A percentile compares a stretch with the other conserved stretches of the same genome.
These are phyloP conservation scores for Thermophis baileyi DNA, from an alignment of 2,113 vertebrate species.

Conservation along the genomic window DNA sequence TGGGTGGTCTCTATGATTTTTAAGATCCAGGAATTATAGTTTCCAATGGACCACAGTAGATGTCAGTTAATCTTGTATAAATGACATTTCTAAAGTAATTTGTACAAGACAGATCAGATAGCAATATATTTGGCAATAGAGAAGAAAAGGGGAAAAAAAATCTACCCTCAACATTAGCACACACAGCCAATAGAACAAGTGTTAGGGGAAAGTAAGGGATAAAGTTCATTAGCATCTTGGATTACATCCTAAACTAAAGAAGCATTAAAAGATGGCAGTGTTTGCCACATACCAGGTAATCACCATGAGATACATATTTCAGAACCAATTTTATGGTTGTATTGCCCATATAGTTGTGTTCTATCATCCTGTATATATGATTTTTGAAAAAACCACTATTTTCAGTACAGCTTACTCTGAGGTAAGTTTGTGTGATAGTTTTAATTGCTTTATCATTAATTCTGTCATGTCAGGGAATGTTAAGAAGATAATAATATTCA, in stretches of 20 bases:
- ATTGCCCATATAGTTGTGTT: background rate
- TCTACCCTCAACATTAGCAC: background rate
- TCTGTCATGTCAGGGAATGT: background rate
- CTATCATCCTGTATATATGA: background rate
- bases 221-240: background rate
- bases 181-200: background rate
- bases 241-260: background rate
- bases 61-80: background rate
- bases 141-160: background rate
- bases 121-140: background rate
- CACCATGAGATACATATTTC: background rate
- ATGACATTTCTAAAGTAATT: background rate
- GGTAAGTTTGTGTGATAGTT: too few relatives aligned
- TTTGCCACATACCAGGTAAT: background rate
- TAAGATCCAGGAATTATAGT: background rate
- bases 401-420: background rate
- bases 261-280: background rate
- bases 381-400: background rate
- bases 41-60: background rate
- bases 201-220: background rate
- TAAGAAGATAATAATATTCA: background rate
- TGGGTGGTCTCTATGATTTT: background rate
- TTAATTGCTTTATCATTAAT: background rate
- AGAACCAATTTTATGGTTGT: background rate
- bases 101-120: background rate